Base-by-base conservation (phyloP, 2,888 invertebrate species). In the Oligia fasciuncula region DNA sequence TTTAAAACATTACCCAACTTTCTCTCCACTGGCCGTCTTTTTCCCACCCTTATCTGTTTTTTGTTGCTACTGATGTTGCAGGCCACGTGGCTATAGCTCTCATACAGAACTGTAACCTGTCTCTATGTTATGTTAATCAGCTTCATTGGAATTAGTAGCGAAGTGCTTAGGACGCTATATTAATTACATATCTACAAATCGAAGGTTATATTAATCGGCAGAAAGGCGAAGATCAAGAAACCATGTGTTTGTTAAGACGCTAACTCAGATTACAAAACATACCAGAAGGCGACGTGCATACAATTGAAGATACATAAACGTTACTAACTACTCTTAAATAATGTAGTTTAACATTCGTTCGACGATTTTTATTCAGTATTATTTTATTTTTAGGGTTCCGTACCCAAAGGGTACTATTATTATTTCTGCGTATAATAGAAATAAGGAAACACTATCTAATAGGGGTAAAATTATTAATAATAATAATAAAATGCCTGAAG, bases 141-240 rank as follows among this genome's bases (percentile, higher is more conserved):
- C 17, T 19, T 62, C 4, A 5, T 54, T 57, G 2, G n/a, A 71
- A 63, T 63, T 71, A 71, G 40, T 65, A 71, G 40, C n/a, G 6
- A 63, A 71, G 65, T 71, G 71, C 17, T n/a, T 71, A 71, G n/a
- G 13, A 2, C n/a, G 1, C n/a, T 19, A n/a, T 13, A 40, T 60
- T 62, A 62, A n/a, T 62, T n/a, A 62, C 40, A 23, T 43, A 71
- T 62, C 40, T 71, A 71, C 63, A 71, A 63, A 65, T 40, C 19
- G 0, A 65, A 43, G 17, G 13, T 63, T 43, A 43, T 13, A 19
- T 71, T 40, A 63, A n/a, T n/a, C 6, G 4, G 40, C 4, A 63
- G 17, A n/a, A 63, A 40, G 17, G 60, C 35, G 9, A 60, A 40
- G 11, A 11, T n/a, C 40, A 71, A 60, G 13, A 68, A 71, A 6